These are phyloP conservation scores for Alloscopus bannaensis DNA, from an alignment of 2,888 invertebrate species.

Conservation along the genomic window DNA sequence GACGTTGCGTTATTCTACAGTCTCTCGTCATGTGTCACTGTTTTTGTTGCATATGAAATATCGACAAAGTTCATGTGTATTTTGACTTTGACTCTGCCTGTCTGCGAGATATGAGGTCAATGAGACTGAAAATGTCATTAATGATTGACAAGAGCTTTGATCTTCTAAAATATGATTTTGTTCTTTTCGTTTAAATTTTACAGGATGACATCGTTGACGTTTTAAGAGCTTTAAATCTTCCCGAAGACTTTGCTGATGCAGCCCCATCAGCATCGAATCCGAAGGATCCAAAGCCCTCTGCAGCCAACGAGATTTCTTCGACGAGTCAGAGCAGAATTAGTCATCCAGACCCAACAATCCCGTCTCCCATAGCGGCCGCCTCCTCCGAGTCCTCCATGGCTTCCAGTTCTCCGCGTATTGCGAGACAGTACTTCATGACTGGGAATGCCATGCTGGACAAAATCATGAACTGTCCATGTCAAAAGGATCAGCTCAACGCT, in stretches of 20 bases:
- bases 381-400: conserved; percentile 62
- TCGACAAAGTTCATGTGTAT: no score
- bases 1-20: no score
- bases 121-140: no score
- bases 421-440: conserved; percentile 73
- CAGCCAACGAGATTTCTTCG: conserved; percentile 46
- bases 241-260: conserved; percentile 72
- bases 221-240: conserved; percentile 72
- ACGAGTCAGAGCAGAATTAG: conserved; percentile 32
- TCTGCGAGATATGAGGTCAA: no score
- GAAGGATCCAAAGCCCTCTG: conserved; percentile 46
- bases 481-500: conserved; percentile 72
- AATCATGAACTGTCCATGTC: conserved; percentile 74
- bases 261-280: conserved; percentile 58
- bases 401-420: conserved; percentile 71
- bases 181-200: conserved; percentile 15
- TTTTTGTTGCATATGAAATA: no score
- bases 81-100: no score
- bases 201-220: conserved; percentile 73
- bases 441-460: conserved; percentile 73
- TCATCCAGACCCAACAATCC: conserved; percentile 63
- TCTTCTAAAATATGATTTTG: background rate
- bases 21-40: no score
- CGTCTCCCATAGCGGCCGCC: conserved; percentile 67
- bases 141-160: no score